phyloP scores from a whole-genome alignment of 2,113 vertebrate species.

The Nycticorax nycticorax region DNA sequence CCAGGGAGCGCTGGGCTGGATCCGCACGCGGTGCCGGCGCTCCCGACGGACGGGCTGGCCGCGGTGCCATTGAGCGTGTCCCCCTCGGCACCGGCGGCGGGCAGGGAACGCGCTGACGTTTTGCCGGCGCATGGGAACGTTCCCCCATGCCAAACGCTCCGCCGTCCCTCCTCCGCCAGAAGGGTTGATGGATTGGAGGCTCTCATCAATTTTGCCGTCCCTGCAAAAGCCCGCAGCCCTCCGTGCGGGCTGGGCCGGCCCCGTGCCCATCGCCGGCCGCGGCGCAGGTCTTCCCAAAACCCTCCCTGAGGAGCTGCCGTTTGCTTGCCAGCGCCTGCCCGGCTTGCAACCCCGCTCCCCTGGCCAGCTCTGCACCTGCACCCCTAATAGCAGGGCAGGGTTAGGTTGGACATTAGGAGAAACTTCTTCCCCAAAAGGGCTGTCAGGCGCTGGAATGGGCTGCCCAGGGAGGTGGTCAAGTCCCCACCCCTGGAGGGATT shows the following conservation, averaged over 20 bases:
- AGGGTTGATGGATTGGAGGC: not conserved
- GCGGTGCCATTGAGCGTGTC: accelerated
- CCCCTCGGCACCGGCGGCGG: accelerated
- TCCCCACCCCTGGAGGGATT: too few relatives aligned
- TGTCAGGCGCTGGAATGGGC: too few relatives aligned
- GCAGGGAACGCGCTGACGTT: accelerated
- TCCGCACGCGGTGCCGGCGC: not conserved
- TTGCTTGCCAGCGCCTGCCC: not conserved
- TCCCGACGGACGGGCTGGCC: accelerated
- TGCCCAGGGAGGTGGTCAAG: too few relatives aligned
- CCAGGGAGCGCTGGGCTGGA: not conserved
- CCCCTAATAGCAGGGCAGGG: not conserved
- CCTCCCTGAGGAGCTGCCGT: accelerated
- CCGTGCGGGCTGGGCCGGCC: accelerated
- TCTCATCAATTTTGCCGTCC: not conserved
- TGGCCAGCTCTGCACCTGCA: accelerated
- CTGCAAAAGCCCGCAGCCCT: not conserved
- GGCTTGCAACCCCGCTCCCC: not conserved
- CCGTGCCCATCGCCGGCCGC: accelerated
- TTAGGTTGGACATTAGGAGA: too few relatives aligned
- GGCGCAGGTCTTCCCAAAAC: not conserved
- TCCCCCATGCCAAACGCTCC: accelerated
- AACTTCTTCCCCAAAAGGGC: too few relatives aligned
- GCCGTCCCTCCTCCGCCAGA: not conserved
- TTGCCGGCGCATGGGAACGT: accelerated